Percentiles rank a stretch among this genome's conserved stretches.
These are phyloP conservation scores for Trichoplusia ni DNA, from an alignment of 1,140 invertebrate genomes.

Conservation along the genomic window DNA sequence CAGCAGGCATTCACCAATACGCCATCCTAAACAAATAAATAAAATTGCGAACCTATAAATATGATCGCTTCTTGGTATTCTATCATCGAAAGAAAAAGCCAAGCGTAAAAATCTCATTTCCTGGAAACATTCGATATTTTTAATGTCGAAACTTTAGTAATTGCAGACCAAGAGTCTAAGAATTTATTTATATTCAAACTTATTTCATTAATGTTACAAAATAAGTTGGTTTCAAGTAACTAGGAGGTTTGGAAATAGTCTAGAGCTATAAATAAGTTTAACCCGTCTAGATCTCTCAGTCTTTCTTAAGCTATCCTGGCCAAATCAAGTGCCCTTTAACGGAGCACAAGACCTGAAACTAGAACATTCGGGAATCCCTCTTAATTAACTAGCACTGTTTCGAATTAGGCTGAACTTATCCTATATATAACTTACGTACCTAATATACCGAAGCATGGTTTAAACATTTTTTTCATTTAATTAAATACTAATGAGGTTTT, in stretches of 20 bases:
- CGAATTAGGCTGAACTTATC: slow-evolving; percentile 8
- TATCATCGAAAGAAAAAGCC: not conserved
- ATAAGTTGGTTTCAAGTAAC: slow-evolving; percentile 10
- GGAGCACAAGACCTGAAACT: not conserved
- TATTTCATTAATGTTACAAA: slow-evolving; percentile 29
- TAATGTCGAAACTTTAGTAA: slow-evolving; percentile 22
- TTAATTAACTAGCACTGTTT: slow-evolving; percentile 11
- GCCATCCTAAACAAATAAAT: not conserved
- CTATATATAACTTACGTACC: not conserved
- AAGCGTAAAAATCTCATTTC: slow-evolving; percentile 10
- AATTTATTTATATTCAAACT: slow-evolving; percentile 27
- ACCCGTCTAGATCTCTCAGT: not conserved
- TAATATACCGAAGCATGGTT: no score
- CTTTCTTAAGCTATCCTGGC: not conserved
- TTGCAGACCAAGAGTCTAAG: slow-evolving; percentile 12
- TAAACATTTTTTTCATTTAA: no score
- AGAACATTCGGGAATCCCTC: slow-evolving; percentile 5
- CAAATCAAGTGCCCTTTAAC: slow-evolving; percentile 18
- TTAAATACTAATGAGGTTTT: no score
- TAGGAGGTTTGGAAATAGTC: not conserved
- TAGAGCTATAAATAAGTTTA: not conserved
- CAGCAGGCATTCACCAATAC: not conserved
- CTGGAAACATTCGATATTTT: slow-evolving; percentile 23
- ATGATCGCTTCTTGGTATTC: no score
- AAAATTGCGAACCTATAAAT: no score